Conservation (phyloP, 1,140 invertebrate genomes). For the Bombus ignitus region DNA sequence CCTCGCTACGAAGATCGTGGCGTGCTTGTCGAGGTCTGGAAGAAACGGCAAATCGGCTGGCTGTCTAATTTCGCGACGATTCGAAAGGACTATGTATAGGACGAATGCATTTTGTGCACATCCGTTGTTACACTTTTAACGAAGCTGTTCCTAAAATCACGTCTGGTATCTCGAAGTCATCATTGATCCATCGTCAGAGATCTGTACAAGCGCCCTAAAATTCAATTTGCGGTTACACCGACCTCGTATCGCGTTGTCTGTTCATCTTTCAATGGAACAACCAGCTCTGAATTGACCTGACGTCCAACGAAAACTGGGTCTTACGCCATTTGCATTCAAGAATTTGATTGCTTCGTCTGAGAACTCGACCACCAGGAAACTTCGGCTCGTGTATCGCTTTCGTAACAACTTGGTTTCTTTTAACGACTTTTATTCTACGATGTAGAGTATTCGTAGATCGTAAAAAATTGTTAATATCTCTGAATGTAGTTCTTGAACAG, state of each 20-base stretch:
- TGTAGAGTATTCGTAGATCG: not conserved
- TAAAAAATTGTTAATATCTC: not conserved
- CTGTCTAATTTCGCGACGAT: not conserved
- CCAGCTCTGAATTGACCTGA: not conserved
- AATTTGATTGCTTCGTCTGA: not conserved
- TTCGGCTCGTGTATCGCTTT: not conserved
- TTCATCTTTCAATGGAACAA: not conserved
- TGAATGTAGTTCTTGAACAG: not conserved
- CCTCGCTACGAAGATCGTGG: not conserved
- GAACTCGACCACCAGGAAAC: slow-evolving; percentile 16
- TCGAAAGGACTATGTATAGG: no score
- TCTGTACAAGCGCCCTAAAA: no score
- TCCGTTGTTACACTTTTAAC: not conserved
- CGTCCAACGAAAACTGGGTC: slow-evolving; percentile 11
- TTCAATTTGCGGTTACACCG: slow-evolving; percentile 9
- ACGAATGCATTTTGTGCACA: not conserved
- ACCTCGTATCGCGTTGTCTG: not conserved
- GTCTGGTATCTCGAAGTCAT: no score
- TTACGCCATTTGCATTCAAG: slow-evolving; percentile 27
- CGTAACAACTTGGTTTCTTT: not conserved
- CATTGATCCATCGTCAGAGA: not conserved
- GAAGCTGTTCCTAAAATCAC: not conserved
- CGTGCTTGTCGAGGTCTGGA: not conserved
- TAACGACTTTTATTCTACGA: no score
- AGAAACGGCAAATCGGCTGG: not conserved